Evolutionary conservation across 2,113 vertebrate species (phyloP), one percentile per base, ranked within the genome.

Genomic region (Onychostruthus taczanowskii): DNA sequence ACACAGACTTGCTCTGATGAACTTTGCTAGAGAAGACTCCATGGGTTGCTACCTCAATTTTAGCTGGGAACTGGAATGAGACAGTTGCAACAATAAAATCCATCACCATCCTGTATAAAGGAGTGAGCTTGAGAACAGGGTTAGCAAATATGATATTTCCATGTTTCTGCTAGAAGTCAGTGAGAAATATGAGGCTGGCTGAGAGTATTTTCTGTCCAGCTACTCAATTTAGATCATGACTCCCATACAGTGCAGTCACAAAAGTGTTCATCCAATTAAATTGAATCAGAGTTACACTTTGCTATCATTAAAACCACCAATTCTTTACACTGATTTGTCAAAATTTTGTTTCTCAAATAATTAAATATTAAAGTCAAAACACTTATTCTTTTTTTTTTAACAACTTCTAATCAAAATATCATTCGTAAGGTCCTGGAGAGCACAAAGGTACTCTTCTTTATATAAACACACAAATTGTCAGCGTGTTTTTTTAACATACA

Each of bases 381-480:
- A 94, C 95, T 93, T 82, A 96, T 95, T 96, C 37, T 24, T 87
- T 61, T 21, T 80, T n/a, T n/a, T n/a, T n/a, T n/a, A 94, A 87
- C 55, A 93, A 27, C 41, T 59, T 94, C 89, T 76, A 59, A 92
- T 93, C 87, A 97, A 97, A 94, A 98, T 95, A 74, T 96, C 89
- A 66, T 94, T 96, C 68, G 91, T 96, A 61, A 97, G 91, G 63
- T 97, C 94, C 64, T 96, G 75, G 70, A 97, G 97, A 91, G 97
- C 97, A 74, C 8, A 62, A 91, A 96, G 94, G 62, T 90, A 93
- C 11, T 95, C 84, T 80, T 97, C 93, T 89, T 96, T 97, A 11
- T 14, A 90, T 14, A 96, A 94, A 95, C 17, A 97, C 16, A 76
- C 21, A 79, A 75, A 26, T 14, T 46, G 37, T 93, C 39, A 96